Evolutionary conservation across 2,888 invertebrate genomes (phyloP).

Genomic region (Phortica okadai): DNA sequence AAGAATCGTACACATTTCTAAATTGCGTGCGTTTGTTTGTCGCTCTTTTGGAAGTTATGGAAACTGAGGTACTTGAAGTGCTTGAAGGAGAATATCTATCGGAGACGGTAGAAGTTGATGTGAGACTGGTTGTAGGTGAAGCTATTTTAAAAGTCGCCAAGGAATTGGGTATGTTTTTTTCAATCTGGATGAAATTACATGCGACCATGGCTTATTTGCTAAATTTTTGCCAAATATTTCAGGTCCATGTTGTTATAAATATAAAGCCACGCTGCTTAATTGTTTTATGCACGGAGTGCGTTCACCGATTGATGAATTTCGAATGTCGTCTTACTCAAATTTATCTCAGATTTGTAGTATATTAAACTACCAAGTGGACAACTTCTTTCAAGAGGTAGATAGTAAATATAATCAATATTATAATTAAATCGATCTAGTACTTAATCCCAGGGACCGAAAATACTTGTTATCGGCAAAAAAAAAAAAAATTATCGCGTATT

Average conservation of each 20-base stretch:
- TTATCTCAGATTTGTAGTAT: constrained; percentile 72
- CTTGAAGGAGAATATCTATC: constrained; percentile 73
- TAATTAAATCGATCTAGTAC: too few relatives aligned
- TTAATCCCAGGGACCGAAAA: too few relatives aligned
- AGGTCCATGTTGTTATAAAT: constrained; percentile 73
- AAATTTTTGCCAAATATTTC: neutral
- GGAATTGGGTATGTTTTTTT: constrained; percentile 64
- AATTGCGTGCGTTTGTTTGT: constrained; percentile 74
- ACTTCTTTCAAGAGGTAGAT: constrained; percentile 73
- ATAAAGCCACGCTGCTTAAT: constrained; percentile 71
- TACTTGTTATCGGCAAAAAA: too few relatives aligned
- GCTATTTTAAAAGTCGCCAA: constrained; percentile 72
- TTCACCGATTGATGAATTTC: constrained; percentile 69
- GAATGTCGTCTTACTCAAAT: constrained; percentile 74
- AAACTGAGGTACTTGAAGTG: constrained; percentile 72
- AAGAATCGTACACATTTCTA: constrained; percentile 75
- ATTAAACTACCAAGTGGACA: constrained; percentile 74
- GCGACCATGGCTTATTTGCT: too few relatives aligned
- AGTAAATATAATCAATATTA: neutral
- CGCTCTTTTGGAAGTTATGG: constrained; percentile 67
- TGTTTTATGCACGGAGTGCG: constrained; percentile 72
- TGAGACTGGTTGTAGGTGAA: constrained; percentile 74
- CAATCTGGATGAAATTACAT: too few relatives aligned
- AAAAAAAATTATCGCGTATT: too few relatives aligned
- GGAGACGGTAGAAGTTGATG: constrained; percentile 66